Evolutionary conservation across 2,113 vertebrate species (phyloP).

Genomic region (Anarhynchus alexandrinus): DNA sequence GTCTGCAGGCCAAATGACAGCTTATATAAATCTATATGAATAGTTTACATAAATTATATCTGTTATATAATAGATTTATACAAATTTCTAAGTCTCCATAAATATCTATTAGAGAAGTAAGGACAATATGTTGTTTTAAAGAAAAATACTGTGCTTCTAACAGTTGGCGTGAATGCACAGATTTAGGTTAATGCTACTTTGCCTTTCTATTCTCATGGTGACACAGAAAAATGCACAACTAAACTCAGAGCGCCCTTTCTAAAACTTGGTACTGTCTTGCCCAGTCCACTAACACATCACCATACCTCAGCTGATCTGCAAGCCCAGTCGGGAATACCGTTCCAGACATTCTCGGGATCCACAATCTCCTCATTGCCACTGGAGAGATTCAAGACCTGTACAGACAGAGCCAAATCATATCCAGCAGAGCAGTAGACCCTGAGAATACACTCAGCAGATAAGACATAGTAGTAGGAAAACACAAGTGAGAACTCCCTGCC

Average conservation of each 20-base stretch:
- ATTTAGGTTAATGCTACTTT: neutral
- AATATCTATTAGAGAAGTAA: neutral
- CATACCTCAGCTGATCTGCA: conserved; percentile 51
- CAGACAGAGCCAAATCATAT: neutral
- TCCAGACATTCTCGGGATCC: conserved; percentile 74
- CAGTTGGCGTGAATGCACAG: neutral
- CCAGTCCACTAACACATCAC: neutral
- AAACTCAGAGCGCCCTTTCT: neutral
- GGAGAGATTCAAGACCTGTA: conserved; percentile 72
- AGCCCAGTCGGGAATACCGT: conserved; percentile 48
- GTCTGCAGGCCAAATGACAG: neutral
- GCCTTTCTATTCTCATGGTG: neutral
- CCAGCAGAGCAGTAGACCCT: neutral
- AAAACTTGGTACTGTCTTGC: neutral
- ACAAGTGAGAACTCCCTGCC: neutral
- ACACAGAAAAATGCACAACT: neutral
- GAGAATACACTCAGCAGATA: neutral
- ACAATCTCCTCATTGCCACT: conserved; percentile 69
- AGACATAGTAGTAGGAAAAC: neutral
- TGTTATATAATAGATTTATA: neutral
- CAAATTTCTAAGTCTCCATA: neutral
- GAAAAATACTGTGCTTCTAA: neutral
- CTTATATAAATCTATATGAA: neutral
- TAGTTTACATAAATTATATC: neutral
- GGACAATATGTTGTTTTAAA: neutral